Evolutionary conservation across 2,888 invertebrate species (phyloP).

Genomic region (Myathropa florea): DNA sequence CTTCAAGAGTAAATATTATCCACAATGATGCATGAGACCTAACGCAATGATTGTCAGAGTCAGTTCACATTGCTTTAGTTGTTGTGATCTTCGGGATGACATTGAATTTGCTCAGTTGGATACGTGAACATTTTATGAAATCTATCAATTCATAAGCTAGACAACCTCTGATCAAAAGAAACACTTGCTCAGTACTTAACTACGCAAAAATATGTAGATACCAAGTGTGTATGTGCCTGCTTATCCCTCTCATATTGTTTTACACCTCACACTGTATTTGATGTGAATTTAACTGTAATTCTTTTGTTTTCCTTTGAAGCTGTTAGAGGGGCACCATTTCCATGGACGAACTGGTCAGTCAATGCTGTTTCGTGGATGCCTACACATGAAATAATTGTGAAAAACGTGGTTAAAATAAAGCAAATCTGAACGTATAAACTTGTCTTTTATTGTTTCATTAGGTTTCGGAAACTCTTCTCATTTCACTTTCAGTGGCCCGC

Average conservation of each 20-base stretch:
- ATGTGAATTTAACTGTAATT: too few species aligned
- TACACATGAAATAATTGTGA: background rate
- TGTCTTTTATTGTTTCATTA: background rate
- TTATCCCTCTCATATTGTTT: background rate
- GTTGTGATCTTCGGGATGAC: too few species aligned
- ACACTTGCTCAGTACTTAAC: background rate
- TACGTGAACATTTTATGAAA: too few species aligned
- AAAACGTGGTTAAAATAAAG: background rate
- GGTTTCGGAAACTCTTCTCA: too few species aligned
- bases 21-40: too few species aligned
- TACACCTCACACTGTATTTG: too few species aligned
- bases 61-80: too few species aligned
- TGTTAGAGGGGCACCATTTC: background rate
- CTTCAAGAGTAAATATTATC: too few species aligned
- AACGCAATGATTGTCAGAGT: too few species aligned
- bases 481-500: too few species aligned
- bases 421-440: background rate
- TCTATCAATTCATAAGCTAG: too few species aligned
- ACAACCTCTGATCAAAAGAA: background rate
- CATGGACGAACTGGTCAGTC: background rate
- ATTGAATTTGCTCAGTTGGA: too few species aligned
- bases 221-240: background rate
- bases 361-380: background rate
- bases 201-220: background rate
- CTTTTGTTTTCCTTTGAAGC: background rate